Evolutionary conservation across 2,797 vertebrate genomes (phyloP), one percentile per base, ranked within the genome.

Genomic region (Mus minutoides): DNA sequence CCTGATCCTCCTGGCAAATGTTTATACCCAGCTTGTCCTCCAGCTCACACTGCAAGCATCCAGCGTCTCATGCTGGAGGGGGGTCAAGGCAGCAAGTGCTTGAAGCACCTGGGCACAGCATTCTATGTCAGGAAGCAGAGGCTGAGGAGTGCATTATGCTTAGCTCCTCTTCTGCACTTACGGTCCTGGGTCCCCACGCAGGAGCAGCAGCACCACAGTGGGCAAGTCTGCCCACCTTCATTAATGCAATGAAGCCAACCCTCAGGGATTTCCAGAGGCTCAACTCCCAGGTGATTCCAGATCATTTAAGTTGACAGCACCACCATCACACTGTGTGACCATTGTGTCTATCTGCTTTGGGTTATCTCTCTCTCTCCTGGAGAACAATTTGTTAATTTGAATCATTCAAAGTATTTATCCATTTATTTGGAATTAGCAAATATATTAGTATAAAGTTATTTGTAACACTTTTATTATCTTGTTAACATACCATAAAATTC

Each of bases 391-490:
- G 21, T 82, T 69, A n/a, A 17, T 87, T 83, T n/a, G 76, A 56
- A 46, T 78, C 9, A 84, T 84, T 77, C 49, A 83, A 83, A 67
- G 31, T 67, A 71, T 60, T 90, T 76, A 7, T 10, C 67, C 64
- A 58, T 43, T 90, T 69, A 71, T n/a, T 94, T 71, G 88, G 84
- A 86, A n/a, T 58, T 85, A 67, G 46, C 86, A 90, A 90, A 69
- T 58, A 34, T n/a, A 64, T 62, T 56, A 21, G 10, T 31, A 77
- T 84, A 78, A 78, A 60, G 52, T 60, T 71, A 56, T 54, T 71
- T 64, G 71, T 71, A 73, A 37, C 69, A 31, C 71, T 85, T 56
- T 73, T 67, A 46, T 6, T 60, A 64, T 54, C 52, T 84, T 73
- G 17, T 69, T 90, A 17, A 62, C 21, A 83, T 60, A 52, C 31